A percentile compares a stretch with the other conserved stretches of the same genome.
These are phyloP conservation scores for Ochropacha duplaris DNA, from an alignment of 2,888 invertebrate genomes.

Conservation along the genomic window DNA sequence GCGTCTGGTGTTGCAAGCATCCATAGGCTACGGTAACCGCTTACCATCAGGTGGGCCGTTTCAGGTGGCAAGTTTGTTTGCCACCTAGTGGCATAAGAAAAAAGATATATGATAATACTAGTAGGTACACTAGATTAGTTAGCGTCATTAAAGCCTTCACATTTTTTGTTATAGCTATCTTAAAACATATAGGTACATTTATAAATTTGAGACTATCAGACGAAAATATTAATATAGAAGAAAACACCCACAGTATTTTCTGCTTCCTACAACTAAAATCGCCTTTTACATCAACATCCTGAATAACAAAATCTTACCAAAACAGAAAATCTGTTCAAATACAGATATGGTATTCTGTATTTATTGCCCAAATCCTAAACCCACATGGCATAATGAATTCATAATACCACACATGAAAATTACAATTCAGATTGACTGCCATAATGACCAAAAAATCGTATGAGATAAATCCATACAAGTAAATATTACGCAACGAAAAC, in stretches of 20 bases:
- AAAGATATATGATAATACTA: no score
- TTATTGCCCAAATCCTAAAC: not conserved
- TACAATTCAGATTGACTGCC: conserved; percentile 17
- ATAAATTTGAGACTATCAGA: no score
- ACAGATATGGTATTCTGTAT: not conserved
- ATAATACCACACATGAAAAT: conserved; percentile 9
- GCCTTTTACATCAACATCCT: not conserved
- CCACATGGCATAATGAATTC: not conserved
- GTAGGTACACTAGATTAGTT: no score
- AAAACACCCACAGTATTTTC: conserved; percentile 11
- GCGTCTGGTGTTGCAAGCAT: no score
- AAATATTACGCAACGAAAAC: conserved; percentile 4
- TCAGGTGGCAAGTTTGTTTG: no score
- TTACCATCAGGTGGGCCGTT: no score
- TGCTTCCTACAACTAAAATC: conserved; percentile 2
- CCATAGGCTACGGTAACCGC: no score
- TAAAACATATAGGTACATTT: no score
- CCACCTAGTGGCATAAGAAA: no score
- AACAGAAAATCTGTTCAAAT: not conserved
- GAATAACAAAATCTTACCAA: not conserved
- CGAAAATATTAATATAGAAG: conserved; percentile 4
- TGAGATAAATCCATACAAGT: conserved; percentile 1
- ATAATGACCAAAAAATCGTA: conserved; percentile 23
- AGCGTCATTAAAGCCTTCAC: no score
- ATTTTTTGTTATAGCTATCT: no score